Conservation (phyloP, 1,140 invertebrate species). For the Magallana gigas region DNA sequence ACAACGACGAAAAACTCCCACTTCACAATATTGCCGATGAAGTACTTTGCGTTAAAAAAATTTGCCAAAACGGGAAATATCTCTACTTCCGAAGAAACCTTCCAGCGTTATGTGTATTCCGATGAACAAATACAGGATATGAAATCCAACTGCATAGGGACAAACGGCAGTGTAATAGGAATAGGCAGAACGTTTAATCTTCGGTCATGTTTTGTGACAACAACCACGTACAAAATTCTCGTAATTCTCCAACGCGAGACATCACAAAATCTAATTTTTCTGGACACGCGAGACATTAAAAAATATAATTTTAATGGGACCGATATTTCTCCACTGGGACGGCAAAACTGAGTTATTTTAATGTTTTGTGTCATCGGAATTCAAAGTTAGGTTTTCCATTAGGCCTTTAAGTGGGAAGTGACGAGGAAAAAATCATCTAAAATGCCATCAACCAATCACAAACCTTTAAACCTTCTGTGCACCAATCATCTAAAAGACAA, state of each 20-base stretch:
- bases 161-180: not conserved
- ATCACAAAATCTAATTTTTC: too few relatives aligned
- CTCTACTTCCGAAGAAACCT: too few relatives aligned
- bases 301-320: constrained; percentile 49
- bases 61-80: too few relatives aligned
- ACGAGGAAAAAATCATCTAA: constrained; percentile 55
- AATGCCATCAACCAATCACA: constrained; percentile 46
- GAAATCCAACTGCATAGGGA: too few relatives aligned
- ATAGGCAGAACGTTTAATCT: not conserved
- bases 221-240: constrained; percentile 35
- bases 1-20: too few relatives aligned
- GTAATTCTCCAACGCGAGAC: not conserved
- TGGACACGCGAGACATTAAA: not conserved
- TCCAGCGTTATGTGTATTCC: too few relatives aligned
- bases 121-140: too few relatives aligned
- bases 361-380: not conserved
- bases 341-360: constrained; percentile 30
- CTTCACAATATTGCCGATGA: too few relatives aligned
- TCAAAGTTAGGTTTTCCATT: not conserved
- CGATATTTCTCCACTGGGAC: constrained; percentile 53
- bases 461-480: constrained; percentile 23
- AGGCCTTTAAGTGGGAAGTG: constrained; percentile 45
- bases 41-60: too few relatives aligned
- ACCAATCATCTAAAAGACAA: constrained; percentile 59
- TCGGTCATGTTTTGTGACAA: constrained; percentile 11